Evolutionary conservation across 2,113 vertebrate genomes (phyloP).

Genomic region (Ivindomyrus marchei): DNA sequence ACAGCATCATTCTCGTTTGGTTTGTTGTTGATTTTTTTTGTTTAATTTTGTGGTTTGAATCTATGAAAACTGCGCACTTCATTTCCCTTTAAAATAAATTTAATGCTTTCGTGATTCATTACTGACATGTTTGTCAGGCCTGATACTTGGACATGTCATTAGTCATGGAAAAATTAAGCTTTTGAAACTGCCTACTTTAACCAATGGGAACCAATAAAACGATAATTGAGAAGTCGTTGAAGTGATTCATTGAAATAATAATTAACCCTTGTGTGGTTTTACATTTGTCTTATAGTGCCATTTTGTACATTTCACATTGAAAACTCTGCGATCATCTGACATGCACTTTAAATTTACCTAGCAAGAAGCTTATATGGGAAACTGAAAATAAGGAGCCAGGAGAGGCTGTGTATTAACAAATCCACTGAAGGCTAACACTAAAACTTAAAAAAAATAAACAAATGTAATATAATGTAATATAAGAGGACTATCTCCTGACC

Average conservation of each 20-base stretch:
- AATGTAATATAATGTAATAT: neutral
- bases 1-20: neutral
- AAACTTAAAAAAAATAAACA: neutral
- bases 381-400: neutral
- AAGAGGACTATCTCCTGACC: neutral
- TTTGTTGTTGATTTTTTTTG: neutral
- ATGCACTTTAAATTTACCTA: neutral
- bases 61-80: neutral
- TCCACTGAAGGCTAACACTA: neutral
- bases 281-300: neutral
- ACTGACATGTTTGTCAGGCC: neutral
- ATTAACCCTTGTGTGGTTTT: neutral
- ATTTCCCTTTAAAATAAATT: neutral
- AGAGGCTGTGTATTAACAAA: neutral
- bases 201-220: neutral
- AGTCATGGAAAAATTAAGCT: neutral
- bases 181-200: neutral
- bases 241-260: neutral
- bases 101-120: neutral
- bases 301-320: neutral
- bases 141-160: neutral
- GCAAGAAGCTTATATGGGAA: neutral
- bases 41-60: neutral
- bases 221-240: neutral
- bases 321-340: neutral